A percentile compares a stretch with the other conserved stretches of the same genome.
phyloP scores from a whole-genome alignment of 2,888 invertebrate genomes.

The Ichneumoninae sp. region DNA sequence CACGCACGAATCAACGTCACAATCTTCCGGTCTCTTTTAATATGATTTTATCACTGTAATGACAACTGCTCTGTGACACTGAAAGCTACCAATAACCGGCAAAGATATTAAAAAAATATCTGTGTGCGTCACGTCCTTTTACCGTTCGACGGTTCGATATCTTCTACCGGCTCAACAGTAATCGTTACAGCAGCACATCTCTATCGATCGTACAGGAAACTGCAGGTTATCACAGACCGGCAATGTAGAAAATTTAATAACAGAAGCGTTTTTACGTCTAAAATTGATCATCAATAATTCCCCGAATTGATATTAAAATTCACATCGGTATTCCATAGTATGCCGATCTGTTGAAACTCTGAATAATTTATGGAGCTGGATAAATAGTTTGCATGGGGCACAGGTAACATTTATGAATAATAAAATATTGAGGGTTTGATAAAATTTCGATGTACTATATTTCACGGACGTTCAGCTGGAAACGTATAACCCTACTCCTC shows the following conservation, averaged over 20 bases:
- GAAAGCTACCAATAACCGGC: neutral
- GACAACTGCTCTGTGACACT: neutral
- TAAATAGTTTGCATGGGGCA: neutral
- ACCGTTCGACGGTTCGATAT: slow-evolving; percentile 9
- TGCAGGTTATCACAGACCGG: slow-evolving; percentile 15
- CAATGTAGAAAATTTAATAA: slow-evolving; percentile 22
- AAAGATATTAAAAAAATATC: neutral
- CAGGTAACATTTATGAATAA: neutral
- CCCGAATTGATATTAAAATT: neutral
- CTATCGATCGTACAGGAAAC: slow-evolving; percentile 24
- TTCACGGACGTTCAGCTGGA: slow-evolving; percentile 13
- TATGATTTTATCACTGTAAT: neutral
- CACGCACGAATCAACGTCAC: neutral
- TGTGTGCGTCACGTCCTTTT: neutral
- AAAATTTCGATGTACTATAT: neutral
- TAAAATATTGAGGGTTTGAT: neutral
- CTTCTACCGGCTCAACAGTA: slow-evolving; percentile 2
- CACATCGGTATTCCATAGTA: neutral
- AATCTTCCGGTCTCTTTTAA: neutral
- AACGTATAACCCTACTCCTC: slow-evolving; percentile 22
- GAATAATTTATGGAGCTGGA: neutral
- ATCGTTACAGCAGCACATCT: neutral
- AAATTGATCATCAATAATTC: neutral
- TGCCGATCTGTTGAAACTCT: neutral
- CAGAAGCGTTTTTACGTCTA: neutral